Conservation (phyloP, 2,113 vertebrate genomes). For the Pan paniscus region DNA sequence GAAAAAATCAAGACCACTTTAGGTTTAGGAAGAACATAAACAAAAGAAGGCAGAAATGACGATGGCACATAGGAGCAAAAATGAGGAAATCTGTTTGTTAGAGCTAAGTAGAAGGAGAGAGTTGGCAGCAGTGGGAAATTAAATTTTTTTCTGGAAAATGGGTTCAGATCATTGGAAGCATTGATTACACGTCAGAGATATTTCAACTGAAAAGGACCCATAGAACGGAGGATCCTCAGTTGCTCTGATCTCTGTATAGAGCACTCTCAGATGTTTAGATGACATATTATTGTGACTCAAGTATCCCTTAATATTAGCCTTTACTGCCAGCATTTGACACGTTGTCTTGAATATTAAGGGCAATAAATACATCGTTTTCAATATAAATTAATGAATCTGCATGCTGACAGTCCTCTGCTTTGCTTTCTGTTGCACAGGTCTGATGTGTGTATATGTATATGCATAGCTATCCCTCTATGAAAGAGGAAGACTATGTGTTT, state of each 20-base stretch:
- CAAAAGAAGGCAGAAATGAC: background rate
- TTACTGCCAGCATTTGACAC: background rate
- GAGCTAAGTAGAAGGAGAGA: background rate
- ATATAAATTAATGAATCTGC: background rate
- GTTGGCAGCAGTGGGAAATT: background rate
- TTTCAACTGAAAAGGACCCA: background rate
- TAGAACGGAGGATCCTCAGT: background rate
- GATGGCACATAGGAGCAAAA: background rate
- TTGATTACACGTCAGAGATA: background rate
- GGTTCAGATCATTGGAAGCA: background rate
- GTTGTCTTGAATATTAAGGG: background rate
- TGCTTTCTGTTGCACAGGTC: background rate
- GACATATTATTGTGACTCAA: background rate
- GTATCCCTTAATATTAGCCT: background rate
- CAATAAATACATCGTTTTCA: background rate
- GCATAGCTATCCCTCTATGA: background rate
- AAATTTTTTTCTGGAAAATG: background rate
- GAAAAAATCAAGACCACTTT: background rate
- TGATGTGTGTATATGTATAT: background rate
- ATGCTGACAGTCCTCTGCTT: background rate
- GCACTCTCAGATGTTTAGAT: background rate
- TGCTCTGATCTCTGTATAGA: background rate
- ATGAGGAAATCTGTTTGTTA: background rate
- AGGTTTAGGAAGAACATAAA: background rate
- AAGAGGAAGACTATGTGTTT: background rate